phyloP scores from a whole-genome alignment of 1,140 invertebrate species.

The Leptonema lineaticorne region DNA sequence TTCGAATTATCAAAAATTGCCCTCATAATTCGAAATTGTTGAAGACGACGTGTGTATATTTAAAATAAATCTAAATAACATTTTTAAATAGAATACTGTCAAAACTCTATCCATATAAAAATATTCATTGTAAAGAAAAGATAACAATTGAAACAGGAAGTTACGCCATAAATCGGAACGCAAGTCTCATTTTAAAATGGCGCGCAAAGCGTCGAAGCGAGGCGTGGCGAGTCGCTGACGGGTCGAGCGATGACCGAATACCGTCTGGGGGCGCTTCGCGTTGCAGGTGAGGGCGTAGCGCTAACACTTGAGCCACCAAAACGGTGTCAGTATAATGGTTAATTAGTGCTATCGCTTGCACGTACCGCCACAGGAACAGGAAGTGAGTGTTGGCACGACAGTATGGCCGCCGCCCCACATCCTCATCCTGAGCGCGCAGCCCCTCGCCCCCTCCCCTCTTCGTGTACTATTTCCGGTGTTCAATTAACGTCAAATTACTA shows the following conservation, averaged over 20 bases:
- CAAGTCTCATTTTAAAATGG: too few relatives aligned
- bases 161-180: too few relatives aligned
- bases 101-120: too few relatives aligned
- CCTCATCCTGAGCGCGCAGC: slow-evolving; percentile 16
- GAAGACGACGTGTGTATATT: too few relatives aligned
- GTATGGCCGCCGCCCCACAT: slow-evolving; percentile 17
- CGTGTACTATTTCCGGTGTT: too few relatives aligned
- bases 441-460: background rate
- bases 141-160: too few relatives aligned
- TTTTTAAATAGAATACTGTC: too few relatives aligned
- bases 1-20: too few relatives aligned
- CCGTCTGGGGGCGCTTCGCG: background rate
- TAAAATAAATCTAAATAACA: too few relatives aligned
- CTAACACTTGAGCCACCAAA: background rate
- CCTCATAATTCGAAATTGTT: too few relatives aligned
- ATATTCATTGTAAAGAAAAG: too few relatives aligned
- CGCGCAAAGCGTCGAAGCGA: background rate
- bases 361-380: slow-evolving; percentile 23
- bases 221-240: background rate
- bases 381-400: slow-evolving; percentile 10
- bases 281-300: background rate
- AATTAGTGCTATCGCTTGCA: background rate
- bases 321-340: background rate
- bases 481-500: background rate
- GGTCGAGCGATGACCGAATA: background rate